phyloP scores from a whole-genome alignment of 2,888 invertebrate species.

The Abrostola tripartita region DNA sequence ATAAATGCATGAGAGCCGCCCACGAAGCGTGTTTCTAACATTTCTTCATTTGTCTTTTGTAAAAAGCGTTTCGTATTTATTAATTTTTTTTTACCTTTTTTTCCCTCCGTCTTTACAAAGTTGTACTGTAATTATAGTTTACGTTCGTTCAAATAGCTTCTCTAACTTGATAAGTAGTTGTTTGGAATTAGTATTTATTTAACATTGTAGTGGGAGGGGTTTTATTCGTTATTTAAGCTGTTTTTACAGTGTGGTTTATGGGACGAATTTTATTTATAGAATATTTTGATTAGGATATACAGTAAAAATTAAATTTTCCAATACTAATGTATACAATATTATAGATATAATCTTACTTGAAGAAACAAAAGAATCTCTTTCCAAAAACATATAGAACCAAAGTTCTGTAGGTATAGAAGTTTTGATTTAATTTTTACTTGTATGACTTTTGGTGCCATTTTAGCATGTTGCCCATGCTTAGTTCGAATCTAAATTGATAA shows the following conservation, averaged over 20 bases:
- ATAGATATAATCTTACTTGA: too few species aligned
- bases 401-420: too few species aligned
- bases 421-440: too few species aligned
- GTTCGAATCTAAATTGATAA: too few species aligned
- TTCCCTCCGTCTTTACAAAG: constrained; percentile 68
- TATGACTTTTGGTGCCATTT: too few species aligned
- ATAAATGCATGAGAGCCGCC: constrained; percentile 85
- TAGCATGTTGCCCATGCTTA: too few species aligned
- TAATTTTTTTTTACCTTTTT: constrained; percentile 63
- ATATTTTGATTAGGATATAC: background rate
- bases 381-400: too few species aligned
- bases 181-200: constrained; percentile 51
- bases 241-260: background rate
- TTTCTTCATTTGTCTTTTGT: constrained; percentile 83
- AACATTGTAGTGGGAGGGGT: constrained; percentile 36
- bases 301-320: too few species aligned
- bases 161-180: constrained; percentile 57
- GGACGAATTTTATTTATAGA: background rate
- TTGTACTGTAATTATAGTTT: constrained; percentile 79
- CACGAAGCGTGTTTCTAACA: constrained; percentile 72
- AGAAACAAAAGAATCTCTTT: too few species aligned
- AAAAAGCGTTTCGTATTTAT: constrained; percentile 64
- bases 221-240: background rate
- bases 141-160: constrained; percentile 52
- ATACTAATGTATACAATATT: too few species aligned